Conservation (phyloP, 1,140 invertebrate genomes). For the Macrobrachium nipponense region DNA sequence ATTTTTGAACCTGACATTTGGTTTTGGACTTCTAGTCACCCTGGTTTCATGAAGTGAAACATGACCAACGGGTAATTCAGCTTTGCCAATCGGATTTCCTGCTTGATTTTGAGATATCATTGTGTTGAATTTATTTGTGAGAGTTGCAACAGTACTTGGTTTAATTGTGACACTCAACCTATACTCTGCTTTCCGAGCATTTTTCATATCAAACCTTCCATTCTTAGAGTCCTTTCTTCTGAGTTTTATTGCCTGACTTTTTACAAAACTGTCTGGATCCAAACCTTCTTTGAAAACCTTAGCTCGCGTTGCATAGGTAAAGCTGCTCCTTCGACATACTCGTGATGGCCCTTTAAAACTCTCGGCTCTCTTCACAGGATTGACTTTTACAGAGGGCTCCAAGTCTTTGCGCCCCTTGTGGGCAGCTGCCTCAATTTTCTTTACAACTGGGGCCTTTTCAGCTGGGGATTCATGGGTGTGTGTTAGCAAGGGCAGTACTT, state of each 20-base stretch:
- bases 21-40: constrained; percentile 42
- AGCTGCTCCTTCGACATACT: constrained; percentile 50
- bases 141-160: constrained; percentile 58
- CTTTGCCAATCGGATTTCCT: constrained; percentile 26
- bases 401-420: constrained; percentile 54
- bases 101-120: constrained; percentile 62
- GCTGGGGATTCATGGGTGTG: constrained; percentile 42
- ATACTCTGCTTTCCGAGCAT: constrained; percentile 58
- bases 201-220: constrained; percentile 47
- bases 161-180: constrained; percentile 62
- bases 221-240: constrained; percentile 58
- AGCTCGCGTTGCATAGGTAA: constrained; percentile 48
- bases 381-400: constrained; percentile 48
- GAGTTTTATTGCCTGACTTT: constrained; percentile 57
- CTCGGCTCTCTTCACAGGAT: constrained; percentile 59
- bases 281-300: constrained; percentile 45
- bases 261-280: constrained; percentile 57
- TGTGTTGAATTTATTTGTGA: constrained; percentile 63
- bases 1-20: constrained; percentile 51
- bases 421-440: constrained; percentile 54
- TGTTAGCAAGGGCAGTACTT: not conserved
- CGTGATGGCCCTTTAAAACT: constrained; percentile 58
- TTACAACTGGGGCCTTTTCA: constrained; percentile 62
- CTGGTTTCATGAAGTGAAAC: constrained; percentile 41
- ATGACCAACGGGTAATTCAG: constrained; percentile 45